phyloP scores from a whole-genome alignment of 2,797 vertebrate species.

The Fringilla coelebs region DNA sequence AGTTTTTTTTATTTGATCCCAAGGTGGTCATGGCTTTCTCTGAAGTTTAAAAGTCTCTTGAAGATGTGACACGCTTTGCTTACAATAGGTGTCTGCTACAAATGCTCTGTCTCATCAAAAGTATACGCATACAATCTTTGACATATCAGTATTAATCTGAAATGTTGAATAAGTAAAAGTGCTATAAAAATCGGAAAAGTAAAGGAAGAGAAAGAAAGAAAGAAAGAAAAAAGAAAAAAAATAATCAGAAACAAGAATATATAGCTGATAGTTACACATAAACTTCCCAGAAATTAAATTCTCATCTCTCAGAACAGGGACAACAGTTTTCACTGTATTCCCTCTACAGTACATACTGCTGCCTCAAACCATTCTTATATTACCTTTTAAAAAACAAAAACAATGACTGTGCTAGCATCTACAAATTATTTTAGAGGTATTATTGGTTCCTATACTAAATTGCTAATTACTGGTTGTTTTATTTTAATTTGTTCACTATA shows the following conservation, averaged over 20 bases:
- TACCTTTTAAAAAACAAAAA: not conserved
- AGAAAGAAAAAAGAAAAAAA: not conserved
- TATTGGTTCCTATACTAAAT: not conserved
- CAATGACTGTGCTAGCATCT: not conserved
- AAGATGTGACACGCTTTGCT: not conserved
- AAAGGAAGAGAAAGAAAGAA: not conserved
- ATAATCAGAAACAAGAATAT: not conserved
- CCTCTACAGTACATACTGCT: not conserved
- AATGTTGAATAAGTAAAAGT: not conserved
- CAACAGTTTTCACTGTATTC: not conserved
- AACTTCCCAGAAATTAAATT: not conserved
- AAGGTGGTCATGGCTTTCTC: not conserved
- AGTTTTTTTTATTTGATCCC: not conserved
- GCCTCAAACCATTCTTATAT: not conserved
- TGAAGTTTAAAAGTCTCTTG: not conserved
- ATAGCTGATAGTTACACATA: not conserved
- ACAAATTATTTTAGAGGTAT: not conserved
- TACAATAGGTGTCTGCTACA: not conserved
- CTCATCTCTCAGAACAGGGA: not conserved
- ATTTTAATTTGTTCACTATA: slow-evolving; percentile 38
- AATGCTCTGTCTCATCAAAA: not conserved
- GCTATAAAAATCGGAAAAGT: not conserved
- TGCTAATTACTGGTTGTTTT: not conserved
- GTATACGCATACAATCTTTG: not conserved
- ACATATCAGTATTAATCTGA: not conserved